Percentiles rank a stretch among this genome's conserved stretches.
Conservation (phyloP, 2,888 invertebrate species). For the Athrips mouffetella region DNA sequence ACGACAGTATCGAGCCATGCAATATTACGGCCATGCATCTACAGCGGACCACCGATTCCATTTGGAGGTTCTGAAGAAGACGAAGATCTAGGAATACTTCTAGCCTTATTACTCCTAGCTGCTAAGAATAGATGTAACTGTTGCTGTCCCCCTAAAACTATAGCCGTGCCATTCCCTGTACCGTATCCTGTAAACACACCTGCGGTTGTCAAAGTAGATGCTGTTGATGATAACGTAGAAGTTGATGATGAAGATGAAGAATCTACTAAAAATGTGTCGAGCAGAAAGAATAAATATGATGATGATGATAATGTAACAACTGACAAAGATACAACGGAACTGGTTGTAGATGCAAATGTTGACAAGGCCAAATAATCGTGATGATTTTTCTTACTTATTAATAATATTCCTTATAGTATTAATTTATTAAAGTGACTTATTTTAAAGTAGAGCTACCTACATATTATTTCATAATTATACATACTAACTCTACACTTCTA, state of each 20-base stretch:
- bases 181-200: conserved; percentile 54
- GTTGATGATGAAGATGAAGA: conserved; percentile 18
- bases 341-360: too few species aligned
- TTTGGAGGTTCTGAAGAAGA: conserved; percentile 35
- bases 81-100: conserved; percentile 50
- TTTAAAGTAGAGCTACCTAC: too few species aligned
- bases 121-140: conserved; percentile 35
- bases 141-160: conserved; percentile 33
- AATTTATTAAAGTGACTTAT: too few species aligned
- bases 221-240: conserved; percentile 15
- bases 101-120: conserved; percentile 48
- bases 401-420: too few species aligned
- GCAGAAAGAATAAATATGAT: background rate
- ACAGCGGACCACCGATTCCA: conserved; percentile 33
- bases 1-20: conserved; percentile 29
- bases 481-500: too few species aligned
- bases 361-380: too few species aligned
- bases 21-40: conserved; percentile 18
- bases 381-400: too few species aligned
- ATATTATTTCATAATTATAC: too few species aligned
- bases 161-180: conserved; percentile 40
- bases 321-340: too few species aligned
- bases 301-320: too few species aligned
- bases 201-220: conserved; percentile 31
- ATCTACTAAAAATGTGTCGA: background rate